These are phyloP conservation scores for Melanotaenia boesemani DNA, from an alignment of 2,797 vertebrate genomes.

Conservation along the genomic window DNA sequence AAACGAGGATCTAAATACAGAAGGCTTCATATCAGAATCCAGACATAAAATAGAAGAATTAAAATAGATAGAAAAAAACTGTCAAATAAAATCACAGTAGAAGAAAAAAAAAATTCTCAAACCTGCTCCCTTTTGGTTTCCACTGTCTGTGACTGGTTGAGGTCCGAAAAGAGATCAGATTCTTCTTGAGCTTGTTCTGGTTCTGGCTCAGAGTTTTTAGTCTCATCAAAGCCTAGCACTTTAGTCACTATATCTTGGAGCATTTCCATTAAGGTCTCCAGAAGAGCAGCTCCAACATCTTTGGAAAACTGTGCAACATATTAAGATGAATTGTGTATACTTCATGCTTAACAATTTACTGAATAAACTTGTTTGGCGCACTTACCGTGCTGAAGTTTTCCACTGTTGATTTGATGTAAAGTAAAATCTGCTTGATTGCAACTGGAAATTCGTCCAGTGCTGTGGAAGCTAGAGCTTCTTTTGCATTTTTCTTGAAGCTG, in stretches of 20 bases:
- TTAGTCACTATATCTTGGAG: constrained; percentile 81
- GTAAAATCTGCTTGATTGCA: constrained; percentile 86
- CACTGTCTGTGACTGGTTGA: constrained; percentile 55
- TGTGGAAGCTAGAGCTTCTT: constrained; percentile 68
- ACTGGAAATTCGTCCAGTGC: constrained; percentile 73
- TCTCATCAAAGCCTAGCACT: constrained; percentile 69
- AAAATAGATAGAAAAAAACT: neutral
- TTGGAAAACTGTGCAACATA: constrained; percentile 71
- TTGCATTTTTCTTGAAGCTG: constrained; percentile 68
- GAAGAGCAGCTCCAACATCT: constrained; percentile 50
- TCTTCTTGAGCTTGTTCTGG: constrained; percentile 55
- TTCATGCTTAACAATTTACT: neutral
- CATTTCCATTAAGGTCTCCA: constrained; percentile 82
- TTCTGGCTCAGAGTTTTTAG: constrained; percentile 46
- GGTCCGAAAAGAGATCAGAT: constrained; percentile 85
- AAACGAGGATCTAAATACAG: constrained; percentile 77
- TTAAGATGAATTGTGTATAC: neutral
- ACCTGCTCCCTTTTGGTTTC: constrained; percentile 86
- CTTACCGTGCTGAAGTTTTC: constrained; percentile 87
- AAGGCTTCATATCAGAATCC: neutral
- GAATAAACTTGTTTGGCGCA: neutral
- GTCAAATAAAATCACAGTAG: neutral
- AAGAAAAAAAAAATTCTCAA: constrained; percentile 11
- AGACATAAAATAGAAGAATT: neutral
- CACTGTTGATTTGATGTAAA: constrained; percentile 89